These are phyloP conservation scores for Hyperoplus immaculatus DNA, from an alignment of 2,797 vertebrate genomes.

Conservation along the genomic window DNA sequence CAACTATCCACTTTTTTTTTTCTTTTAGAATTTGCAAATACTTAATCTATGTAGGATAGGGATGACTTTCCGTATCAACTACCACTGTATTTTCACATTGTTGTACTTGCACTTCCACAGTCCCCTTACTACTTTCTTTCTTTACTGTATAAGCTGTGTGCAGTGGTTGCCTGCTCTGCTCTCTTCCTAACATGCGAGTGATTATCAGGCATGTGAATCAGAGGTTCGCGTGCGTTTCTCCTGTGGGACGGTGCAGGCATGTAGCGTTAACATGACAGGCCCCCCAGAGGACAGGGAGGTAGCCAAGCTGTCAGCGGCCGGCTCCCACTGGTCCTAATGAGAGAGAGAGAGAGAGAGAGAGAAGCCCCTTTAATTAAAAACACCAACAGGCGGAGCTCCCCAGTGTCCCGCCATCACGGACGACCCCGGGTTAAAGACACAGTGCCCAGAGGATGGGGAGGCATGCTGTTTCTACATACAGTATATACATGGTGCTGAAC, in stretches of 20 bases:
- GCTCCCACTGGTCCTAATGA: slow-evolving; percentile 84
- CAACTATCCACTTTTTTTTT: background rate
- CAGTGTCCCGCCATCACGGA: slow-evolving; percentile 71
- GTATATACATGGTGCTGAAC: slow-evolving; percentile 35
- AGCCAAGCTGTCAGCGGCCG: slow-evolving; percentile 84
- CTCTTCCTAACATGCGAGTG: slow-evolving; percentile 28
- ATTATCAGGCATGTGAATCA: slow-evolving; percentile 60
- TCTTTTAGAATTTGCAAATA: no score
- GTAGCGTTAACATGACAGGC: slow-evolving; percentile 78
- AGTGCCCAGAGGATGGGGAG: slow-evolving; percentile 53
- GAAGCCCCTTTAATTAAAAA: slow-evolving; percentile 85
- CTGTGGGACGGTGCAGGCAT: slow-evolving; percentile 71
- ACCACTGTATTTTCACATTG: background rate
- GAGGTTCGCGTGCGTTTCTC: slow-evolving; percentile 52
- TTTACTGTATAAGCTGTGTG: background rate
- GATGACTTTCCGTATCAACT: background rate
- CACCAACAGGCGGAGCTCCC: slow-evolving; percentile 81
- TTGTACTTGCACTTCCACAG: background rate
- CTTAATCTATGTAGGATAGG: no score
- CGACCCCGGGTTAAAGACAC: slow-evolving; percentile 80
- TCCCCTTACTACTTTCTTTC: background rate
- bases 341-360: slow-evolving; percentile 59
- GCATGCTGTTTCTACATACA: slow-evolving; percentile 60
- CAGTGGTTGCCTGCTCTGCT: background rate
- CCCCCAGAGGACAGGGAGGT: slow-evolving; percentile 73